Evolutionary conservation across 1,140 invertebrate species (phyloP).

Genomic region (Sarcophaga bullata): DNA sequence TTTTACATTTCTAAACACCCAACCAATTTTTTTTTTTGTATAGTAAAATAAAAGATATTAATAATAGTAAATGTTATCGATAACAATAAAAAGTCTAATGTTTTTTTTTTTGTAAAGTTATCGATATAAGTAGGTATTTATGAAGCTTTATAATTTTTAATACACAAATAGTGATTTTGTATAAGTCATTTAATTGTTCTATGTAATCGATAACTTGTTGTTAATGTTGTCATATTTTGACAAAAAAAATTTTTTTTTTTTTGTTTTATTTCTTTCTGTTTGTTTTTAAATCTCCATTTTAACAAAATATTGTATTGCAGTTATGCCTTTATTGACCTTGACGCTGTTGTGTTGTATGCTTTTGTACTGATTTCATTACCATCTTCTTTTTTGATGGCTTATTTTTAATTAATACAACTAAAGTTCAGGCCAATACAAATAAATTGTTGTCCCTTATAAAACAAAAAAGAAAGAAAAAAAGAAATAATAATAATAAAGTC

Average conservation of each 20-base stretch:
- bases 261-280: not conserved
- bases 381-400: not conserved
- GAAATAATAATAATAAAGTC: constrained; percentile 5
- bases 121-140: too few species aligned
- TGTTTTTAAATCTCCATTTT: not conserved
- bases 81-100: too few species aligned
- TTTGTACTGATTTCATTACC: not conserved
- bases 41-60: too few species aligned
- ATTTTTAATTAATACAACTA: not conserved
- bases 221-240: not conserved
- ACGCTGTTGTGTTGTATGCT: not conserved
- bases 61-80: too few species aligned
- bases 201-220: not conserved
- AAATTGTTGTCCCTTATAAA: too few species aligned
- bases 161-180: not conserved
- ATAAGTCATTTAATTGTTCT: not conserved
- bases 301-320: not conserved
- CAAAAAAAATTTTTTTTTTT: not conserved
- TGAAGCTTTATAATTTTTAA: not conserved
- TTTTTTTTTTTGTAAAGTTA: too few species aligned
- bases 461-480: not conserved
- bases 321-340: not conserved
- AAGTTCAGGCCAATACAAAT: not conserved
- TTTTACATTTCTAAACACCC: too few species aligned
- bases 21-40: too few species aligned